Percentiles rank a stretch among this genome's conserved stretches.
phyloP scores from a whole-genome alignment of 2,797 vertebrate species.

The Rhabdophis nuchalis region DNA sequence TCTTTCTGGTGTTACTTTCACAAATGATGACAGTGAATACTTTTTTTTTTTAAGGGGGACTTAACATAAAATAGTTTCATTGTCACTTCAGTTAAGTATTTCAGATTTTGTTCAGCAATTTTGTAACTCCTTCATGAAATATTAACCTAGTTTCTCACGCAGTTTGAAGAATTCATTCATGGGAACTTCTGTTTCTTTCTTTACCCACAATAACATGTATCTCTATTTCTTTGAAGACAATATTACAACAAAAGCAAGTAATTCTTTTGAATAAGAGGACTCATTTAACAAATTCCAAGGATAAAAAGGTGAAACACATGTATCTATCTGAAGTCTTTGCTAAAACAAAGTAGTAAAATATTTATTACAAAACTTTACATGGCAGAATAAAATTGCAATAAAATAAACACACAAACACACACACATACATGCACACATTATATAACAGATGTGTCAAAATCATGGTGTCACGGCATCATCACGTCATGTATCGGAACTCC shows the following conservation, averaged over 20 bases:
- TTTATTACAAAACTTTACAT: not conserved
- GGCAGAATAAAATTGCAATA: not conserved
- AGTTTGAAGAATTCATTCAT: slow-evolving; percentile 19
- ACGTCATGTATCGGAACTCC: too few relatives aligned
- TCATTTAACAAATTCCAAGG: not conserved
- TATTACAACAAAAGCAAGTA: slow-evolving; percentile 8
- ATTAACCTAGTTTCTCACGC: slow-evolving; percentile 15
- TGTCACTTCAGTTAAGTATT: slow-evolving; percentile 27
- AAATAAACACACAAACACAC: not conserved
- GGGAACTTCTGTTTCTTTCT: slow-evolving; percentile 1
- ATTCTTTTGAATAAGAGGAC: slow-evolving; percentile 1
- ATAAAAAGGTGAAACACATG: slow-evolving; percentile 31
- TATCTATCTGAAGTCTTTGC: not conserved
- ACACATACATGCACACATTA: too few relatives aligned
- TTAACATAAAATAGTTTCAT: slow-evolving; percentile 10
- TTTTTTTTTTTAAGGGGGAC: not conserved
- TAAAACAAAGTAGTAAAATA: not conserved
- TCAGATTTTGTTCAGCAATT: slow-evolving; percentile 28
- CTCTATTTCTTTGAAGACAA: slow-evolving; percentile 12
- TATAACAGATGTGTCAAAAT: too few relatives aligned
- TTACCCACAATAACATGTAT: slow-evolving; percentile 31
- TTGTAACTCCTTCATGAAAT: slow-evolving; percentile 39
- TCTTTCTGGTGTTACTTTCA: slow-evolving; percentile 21
- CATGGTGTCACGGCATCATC: too few relatives aligned
- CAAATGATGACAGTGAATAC: slow-evolving; percentile 4